A percentile compares a stretch with the other conserved stretches of the same genome.
These are phyloP conservation scores for Crenuchus spilurus DNA, from an alignment of 2,797 vertebrate species.

Conservation along the genomic window DNA sequence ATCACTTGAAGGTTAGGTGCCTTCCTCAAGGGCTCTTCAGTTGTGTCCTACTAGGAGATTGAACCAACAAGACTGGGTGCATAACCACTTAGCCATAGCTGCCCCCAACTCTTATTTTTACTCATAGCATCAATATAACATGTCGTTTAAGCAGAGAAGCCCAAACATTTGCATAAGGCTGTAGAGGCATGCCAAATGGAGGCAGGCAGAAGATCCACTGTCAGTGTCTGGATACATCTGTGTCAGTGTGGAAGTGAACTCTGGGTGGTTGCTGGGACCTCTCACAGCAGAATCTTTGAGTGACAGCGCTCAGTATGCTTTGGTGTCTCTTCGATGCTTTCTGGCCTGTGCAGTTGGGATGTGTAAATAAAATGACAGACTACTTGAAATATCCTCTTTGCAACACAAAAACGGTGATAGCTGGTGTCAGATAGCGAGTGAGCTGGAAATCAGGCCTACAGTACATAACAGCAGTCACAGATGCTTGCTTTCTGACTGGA, in stretches of 20 bases:
- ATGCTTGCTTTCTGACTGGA: neutral
- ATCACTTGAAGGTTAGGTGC: no score
- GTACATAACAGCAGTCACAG: neutral
- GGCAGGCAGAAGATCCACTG: neutral
- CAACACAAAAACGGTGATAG: neutral
- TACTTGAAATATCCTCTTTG: conserved; percentile 1
- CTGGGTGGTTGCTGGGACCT: neutral
- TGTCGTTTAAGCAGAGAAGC: no score
- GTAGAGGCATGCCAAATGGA: no score
- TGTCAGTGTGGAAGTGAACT: neutral
- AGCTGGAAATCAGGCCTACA: neutral
- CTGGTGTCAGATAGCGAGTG: neutral
- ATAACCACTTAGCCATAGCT: no score
- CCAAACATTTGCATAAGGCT: no score
- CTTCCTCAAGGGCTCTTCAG: no score
- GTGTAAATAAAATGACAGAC: conserved; percentile 21
- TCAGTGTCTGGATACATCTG: neutral
- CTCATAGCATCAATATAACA: no score
- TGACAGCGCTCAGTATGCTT: neutral
- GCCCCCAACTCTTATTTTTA: no score
- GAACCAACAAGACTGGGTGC: no score
- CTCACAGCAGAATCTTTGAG: neutral
- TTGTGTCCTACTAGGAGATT: no score
- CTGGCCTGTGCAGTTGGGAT: conserved; percentile 1
- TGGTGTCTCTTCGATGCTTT: neutral